Percentiles rank a stretch among this genome's conserved stretches.
Evolutionary conservation across 2,888 invertebrate genomes (phyloP).

Genomic region (Eupithecia pulchellata): DNA sequence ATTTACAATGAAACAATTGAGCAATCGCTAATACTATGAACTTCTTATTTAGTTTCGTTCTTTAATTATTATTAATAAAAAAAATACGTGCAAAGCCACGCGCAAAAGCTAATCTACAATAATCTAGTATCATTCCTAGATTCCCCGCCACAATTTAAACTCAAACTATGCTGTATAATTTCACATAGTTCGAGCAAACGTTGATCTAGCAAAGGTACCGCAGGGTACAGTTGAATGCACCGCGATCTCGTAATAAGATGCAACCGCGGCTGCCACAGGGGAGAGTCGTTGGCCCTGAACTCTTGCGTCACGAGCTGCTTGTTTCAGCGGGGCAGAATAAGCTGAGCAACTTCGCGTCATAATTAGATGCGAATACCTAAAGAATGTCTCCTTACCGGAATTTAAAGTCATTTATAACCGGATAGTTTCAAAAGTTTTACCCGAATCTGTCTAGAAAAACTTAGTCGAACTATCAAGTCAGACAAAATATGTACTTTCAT

Average conservation of each 20-base stretch:
- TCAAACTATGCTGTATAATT: constrained; percentile 27
- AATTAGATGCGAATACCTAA: too few relatives aligned
- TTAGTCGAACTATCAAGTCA: neutral
- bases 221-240: constrained; percentile 64
- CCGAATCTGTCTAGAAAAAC: too few relatives aligned
- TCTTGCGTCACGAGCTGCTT: constrained; percentile 44
- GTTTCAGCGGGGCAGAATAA: constrained; percentile 20
- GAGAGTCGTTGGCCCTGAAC: constrained; percentile 68
- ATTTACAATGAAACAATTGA: too few relatives aligned
- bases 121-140: neutral
- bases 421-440: too few relatives aligned
- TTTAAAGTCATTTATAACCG: neutral
- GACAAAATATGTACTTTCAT: neutral
- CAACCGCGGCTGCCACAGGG: constrained; percentile 51
- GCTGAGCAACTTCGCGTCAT: constrained; percentile 7
- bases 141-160: constrained; percentile 9
- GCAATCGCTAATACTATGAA: too few relatives aligned
- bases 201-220: constrained; percentile 47
- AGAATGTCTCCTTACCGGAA: neutral
- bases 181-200: constrained; percentile 36
- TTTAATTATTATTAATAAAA: too few relatives aligned
- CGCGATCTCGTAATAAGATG: constrained; percentile 51
- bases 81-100: neutral
- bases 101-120: neutral
- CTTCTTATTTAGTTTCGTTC: too few relatives aligned